A percentile compares a stretch with the other conserved stretches of the same genome.
Evolutionary conservation across 2,888 invertebrate genomes (phyloP).

Genomic region (Campopleginae sp.): DNA sequence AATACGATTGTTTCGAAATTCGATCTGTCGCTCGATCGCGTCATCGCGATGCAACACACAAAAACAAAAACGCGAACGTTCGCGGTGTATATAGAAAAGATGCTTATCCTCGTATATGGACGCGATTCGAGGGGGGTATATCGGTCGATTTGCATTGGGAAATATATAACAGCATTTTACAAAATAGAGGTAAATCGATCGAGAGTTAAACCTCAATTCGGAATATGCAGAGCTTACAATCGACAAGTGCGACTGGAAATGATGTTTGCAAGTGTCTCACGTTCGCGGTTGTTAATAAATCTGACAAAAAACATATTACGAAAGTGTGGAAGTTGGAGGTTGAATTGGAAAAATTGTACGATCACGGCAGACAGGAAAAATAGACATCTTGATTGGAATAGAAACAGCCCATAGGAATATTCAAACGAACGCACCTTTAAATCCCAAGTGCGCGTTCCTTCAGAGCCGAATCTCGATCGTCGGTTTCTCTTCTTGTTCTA

Average conservation of each 20-base stretch:
- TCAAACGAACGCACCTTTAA: slow-evolving; percentile 70
- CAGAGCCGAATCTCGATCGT: slow-evolving; percentile 53
- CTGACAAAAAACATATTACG: neutral
- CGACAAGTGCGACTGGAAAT: neutral
- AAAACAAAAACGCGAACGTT: neutral
- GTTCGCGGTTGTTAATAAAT: neutral
- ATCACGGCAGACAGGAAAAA: neutral
- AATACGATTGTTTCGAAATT: slow-evolving; percentile 35
- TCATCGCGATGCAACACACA: slow-evolving; percentile 63
- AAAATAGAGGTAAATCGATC: neutral
- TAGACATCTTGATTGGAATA: neutral
- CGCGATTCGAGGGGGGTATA: neutral
- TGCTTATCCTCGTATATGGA: neutral
- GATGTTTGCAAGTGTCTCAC: neutral
- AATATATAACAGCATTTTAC: neutral
- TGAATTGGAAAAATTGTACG: neutral
- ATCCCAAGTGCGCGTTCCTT: slow-evolving; percentile 68
- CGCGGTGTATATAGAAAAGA: neutral
- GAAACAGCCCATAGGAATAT: slow-evolving; percentile 5
- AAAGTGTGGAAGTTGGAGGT: neutral
- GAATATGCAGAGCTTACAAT: neutral
- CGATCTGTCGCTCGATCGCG: slow-evolving; percentile 58
- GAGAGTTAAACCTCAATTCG: too few relatives aligned
- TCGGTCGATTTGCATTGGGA: neutral
- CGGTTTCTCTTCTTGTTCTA: slow-evolving; percentile 34